Base-by-base conservation (phyloP, 2,797 vertebrate genomes). In the Petrocephalus schoutedeni region DNA sequence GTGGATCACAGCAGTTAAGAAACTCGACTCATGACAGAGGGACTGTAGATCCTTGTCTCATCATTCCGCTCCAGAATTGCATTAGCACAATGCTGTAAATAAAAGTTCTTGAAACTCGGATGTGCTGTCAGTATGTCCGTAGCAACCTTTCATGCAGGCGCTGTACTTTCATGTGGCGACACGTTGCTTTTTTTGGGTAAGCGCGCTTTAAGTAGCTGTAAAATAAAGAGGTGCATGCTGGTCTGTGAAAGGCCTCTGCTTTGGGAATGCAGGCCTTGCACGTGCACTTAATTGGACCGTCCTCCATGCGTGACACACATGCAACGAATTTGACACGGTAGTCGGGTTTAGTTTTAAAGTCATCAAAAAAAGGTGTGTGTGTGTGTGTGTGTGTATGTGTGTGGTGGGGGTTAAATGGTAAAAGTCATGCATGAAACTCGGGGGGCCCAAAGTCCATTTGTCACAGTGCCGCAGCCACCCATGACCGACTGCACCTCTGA, bases 401-500 rank as follows among this genome's bases (percentile, higher is more conserved):
- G 49, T 51, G 49, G 71, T 6, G 19, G 71, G 71, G 16, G 71
- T 41, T 71, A 36, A 71, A 71, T 41, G 8, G 49, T 41, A 19
- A 86, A 86, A 58, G 84, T 86, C 51, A 86, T 86, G 53, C 56
- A 10, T 86, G 21, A 58, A 58, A 36, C 23, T n/a, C 28, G 14
- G 80, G 80, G 80, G 49, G 36, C 36, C 80, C 49, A 83, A 23
- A 51, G 80, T 83, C n/a, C 80, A 83, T 83, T 54, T 54, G 80
- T 54, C 80, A 51, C 45, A 54, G 80, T 54, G 49, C n/a, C n/a
- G 49, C 49, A 83, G 80, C 80, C 51, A 83, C 45, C 80, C 51
- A 54, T 83, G 80, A 83, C 49, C n/a, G 21, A 23, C 2, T 83
- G 80, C 45, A 23, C 80, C 51, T 54, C 49, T 83, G 41, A 83